phyloP scores from a whole-genome alignment of 2,888 invertebrate species.

The Alloscopus bannaensis region DNA sequence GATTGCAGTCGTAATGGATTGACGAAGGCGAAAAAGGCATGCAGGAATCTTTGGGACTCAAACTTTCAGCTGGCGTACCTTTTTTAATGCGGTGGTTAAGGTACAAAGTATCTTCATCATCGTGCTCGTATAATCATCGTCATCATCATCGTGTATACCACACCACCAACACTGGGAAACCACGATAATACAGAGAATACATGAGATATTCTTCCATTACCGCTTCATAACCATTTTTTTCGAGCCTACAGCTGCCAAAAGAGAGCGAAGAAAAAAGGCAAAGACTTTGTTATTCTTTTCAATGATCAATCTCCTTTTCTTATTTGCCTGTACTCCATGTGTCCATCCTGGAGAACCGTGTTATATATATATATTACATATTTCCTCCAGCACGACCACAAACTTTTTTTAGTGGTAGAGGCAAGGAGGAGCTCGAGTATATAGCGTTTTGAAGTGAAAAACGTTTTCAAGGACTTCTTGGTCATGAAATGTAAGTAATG shows the following conservation, averaged over 20 bases:
- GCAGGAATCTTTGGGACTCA: background rate
- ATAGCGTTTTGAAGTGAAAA: background rate
- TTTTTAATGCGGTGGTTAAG: conserved; percentile 10
- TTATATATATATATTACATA: too few relatives aligned
- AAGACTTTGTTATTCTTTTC: conserved; percentile 15
- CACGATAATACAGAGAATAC: conserved; percentile 1
- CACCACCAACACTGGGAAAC: conserved; percentile 8
- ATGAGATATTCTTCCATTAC: background rate
- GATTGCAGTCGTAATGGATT: too few relatives aligned
- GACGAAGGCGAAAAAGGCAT: background rate
- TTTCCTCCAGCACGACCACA: background rate
- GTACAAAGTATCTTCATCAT: background rate
- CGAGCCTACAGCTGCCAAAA: conserved; percentile 7
- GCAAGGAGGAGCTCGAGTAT: too few relatives aligned
- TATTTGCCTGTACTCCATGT: background rate
- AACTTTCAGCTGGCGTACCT: conserved; percentile 7
- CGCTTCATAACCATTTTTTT: background rate
- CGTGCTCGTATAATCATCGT: background rate
- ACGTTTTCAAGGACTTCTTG: conserved; percentile 17
- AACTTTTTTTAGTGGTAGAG: background rate
- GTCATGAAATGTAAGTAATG: conserved; percentile 15
- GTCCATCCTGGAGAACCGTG: too few relatives aligned
- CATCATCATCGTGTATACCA: background rate
- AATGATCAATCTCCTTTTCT: conserved; percentile 4
- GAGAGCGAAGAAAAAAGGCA: background rate